Evolutionary conservation across 2,797 vertebrate species (phyloP), one percentile per base, ranked within the genome.

Genomic region (Pangasius sanitwongsei): DNA sequence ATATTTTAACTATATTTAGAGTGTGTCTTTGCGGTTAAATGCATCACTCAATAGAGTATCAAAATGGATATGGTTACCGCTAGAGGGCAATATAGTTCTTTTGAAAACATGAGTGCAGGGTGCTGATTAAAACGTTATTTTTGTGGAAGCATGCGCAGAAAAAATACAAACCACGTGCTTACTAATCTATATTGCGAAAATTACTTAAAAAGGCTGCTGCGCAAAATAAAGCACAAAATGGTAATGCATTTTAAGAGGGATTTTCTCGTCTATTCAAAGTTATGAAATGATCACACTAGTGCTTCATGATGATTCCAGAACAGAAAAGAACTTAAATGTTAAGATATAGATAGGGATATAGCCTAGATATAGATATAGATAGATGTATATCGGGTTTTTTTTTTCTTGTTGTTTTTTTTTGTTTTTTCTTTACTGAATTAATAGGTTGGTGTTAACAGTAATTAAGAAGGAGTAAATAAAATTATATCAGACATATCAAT

Each of bases 41-140:
- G 41, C 55, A 55, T 63, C 50, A 83, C 57, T 41, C 11, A 55
- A 81, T 41, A 55, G 48, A 8, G 48, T 25, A 48, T 34, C n/a
- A 53, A 69, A 28, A n/a, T 86, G 28, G 13, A 23, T 83, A 83
- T 85, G 50, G 57, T 61, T 91, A 87, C 91, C 96, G 91, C 96
- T 95, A 96, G 96, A 95, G 95, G 96, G 96, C 95, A 94, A 92
- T 93, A 86, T 95, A 94, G 95, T 88, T 85, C 95, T 95, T 95
- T 83, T 87, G 59, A 41, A 90, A 92, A 86, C 16, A 86, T 70
- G 41, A 2, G 48, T 70, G 44, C 28, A 78, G 74, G 28, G 6
- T 25, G 57, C 37, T 50, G 41, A 75, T 48, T 78, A 20, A 61
- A 41, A 74, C 25, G 13, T 34, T 65, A n/a, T 75, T 50, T 86